Conservation (phyloP, 2,113 vertebrate species). For the Phylloscopus trochilus region DNA sequence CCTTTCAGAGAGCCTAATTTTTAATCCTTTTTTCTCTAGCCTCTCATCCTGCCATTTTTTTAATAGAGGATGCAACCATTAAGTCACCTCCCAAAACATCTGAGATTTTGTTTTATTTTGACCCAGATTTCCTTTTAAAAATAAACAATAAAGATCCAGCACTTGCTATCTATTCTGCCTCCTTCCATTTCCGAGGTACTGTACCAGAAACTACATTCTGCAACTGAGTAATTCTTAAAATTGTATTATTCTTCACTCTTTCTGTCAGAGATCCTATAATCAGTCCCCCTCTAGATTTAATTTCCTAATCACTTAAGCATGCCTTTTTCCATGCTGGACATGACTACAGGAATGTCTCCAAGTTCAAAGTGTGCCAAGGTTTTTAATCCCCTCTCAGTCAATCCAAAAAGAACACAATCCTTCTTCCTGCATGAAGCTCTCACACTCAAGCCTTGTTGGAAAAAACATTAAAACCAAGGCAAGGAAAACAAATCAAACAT, state of each 20-base stretch:
- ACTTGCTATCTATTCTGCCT: not conserved
- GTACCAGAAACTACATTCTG: not conserved
- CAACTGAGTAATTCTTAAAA: not conserved
- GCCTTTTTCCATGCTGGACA: not conserved
- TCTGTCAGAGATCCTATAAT: not conserved
- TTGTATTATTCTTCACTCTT: not conserved
- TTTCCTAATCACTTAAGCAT: not conserved
- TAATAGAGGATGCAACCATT: not conserved
- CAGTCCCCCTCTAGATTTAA: not conserved
- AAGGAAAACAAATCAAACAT: not conserved
- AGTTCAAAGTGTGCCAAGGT: not conserved
- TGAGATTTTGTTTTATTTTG: not conserved
- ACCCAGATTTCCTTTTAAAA: not conserved
- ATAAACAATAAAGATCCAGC: not conserved
- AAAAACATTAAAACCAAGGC: not conserved
- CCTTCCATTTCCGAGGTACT: not conserved
- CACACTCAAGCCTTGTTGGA: rapidly evolving
- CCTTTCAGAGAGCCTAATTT: not conserved
- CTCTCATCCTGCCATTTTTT: not conserved
- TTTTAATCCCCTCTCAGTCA: not conserved
- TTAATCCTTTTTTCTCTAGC: not conserved
- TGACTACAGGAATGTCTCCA: not conserved
- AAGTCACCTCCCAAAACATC: not conserved
- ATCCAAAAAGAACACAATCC: not conserved
- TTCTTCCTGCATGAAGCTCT: not conserved